These are phyloP conservation scores for Thelaira solivaga DNA, from an alignment of 2,888 invertebrate genomes.

Conservation along the genomic window DNA sequence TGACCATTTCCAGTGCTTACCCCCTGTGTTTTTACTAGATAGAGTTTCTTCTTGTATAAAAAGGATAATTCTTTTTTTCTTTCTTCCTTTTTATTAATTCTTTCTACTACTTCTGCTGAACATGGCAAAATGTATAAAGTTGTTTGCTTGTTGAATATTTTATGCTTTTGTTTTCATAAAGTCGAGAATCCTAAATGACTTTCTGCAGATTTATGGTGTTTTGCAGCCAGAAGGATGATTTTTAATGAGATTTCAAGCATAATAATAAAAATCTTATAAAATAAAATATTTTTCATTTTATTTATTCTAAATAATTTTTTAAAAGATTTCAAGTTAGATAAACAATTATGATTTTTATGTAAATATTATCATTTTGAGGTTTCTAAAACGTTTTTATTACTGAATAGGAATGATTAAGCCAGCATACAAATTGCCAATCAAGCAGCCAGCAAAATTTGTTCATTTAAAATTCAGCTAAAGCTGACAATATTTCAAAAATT, in stretches of 20 bases:
- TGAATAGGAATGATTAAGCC: no score
- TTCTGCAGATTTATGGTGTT: slow-evolving; percentile 58
- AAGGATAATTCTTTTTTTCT: neutral
- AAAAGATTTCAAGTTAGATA: neutral
- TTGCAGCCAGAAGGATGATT: slow-evolving; percentile 60
- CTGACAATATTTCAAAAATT: no score
- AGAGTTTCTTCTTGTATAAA: no score
- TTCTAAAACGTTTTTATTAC: no score
- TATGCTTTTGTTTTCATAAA: slow-evolving; percentile 16
- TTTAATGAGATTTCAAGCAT: slow-evolving; percentile 63
- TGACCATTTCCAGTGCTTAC: no score
- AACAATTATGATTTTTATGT: slow-evolving; percentile 1
- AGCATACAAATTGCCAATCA: no score
- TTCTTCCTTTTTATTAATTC: slow-evolving; percentile 17
- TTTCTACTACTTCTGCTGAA: slow-evolving; percentile 7
- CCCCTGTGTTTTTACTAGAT: no score
- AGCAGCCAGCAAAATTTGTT: no score
- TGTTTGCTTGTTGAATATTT: slow-evolving; percentile 20
- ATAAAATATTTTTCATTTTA: slow-evolving; percentile 19
- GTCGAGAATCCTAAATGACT: slow-evolving; percentile 46
- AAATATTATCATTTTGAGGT: no score
- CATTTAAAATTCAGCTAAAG: no score
- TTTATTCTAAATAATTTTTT: neutral
- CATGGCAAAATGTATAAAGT: slow-evolving; percentile 22
- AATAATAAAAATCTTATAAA: slow-evolving; percentile 55